Evolutionary conservation across 2,797 vertebrate genomes (phyloP).

Genomic region (Poecilia gillii): DNA sequence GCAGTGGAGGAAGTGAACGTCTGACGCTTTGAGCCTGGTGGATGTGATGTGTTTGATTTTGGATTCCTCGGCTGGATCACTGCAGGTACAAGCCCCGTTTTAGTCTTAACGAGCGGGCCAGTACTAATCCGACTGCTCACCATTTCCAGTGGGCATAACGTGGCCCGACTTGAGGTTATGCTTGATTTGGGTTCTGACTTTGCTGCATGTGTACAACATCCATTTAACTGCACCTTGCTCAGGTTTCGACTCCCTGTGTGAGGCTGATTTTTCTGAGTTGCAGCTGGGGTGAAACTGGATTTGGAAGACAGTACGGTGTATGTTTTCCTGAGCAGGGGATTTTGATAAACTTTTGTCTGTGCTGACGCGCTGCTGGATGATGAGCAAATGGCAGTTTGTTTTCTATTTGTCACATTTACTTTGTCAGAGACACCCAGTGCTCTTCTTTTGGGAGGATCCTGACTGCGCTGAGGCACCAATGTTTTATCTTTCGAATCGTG

Average conservation of each 20-base stretch:
- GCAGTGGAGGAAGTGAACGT: background rate
- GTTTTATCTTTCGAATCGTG: slow-evolving; percentile 13
- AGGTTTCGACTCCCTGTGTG: background rate
- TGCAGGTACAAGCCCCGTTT: slow-evolving; percentile 63
- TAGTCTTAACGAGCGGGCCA: slow-evolving; percentile 61
- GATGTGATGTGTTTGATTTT: background rate
- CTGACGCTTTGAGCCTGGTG: background rate
- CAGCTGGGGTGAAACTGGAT: background rate
- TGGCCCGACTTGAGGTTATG: background rate
- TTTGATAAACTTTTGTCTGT: background rate
- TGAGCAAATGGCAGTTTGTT: background rate
- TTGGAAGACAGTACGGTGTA: background rate
- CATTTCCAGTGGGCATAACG: background rate
- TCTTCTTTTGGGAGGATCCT: slow-evolving; percentile 9
- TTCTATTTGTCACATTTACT: background rate
- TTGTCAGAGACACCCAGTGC: slow-evolving; percentile 11
- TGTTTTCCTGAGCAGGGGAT: slow-evolving; percentile 9
- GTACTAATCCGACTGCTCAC: slow-evolving; percentile 47
- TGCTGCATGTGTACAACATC: background rate
- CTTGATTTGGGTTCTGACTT: slow-evolving; percentile 14
- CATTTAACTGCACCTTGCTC: slow-evolving; percentile 11
- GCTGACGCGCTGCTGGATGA: background rate
- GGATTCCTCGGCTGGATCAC: slow-evolving; percentile 39
- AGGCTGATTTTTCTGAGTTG: slow-evolving; percentile 15
- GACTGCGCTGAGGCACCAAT: background rate